Conservation (phyloP, 2,888 invertebrate species). For the Pristionchus japonicus region DNA sequence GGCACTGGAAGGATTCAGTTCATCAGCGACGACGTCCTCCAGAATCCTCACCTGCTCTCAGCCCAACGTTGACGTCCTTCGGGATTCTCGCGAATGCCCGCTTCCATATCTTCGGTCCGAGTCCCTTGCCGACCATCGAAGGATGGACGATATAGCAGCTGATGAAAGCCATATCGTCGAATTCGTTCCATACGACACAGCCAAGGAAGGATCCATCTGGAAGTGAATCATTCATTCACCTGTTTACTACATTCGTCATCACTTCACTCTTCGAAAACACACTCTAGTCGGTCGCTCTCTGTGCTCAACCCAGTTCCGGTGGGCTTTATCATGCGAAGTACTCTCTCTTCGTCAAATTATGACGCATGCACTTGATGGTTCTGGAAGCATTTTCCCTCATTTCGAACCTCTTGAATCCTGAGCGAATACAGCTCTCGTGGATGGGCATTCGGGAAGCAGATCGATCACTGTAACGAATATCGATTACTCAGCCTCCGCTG, state of each 20-base stretch:
- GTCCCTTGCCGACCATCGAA: slow-evolving; percentile 34
- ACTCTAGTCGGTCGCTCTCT: neutral
- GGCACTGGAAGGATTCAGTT: neutral
- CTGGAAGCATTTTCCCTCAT: neutral
- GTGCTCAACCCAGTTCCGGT: neutral
- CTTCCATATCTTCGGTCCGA: slow-evolving; percentile 27
- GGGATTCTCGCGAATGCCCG: neutral
- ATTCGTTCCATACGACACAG: slow-evolving; percentile 39
- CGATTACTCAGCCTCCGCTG: neutral
- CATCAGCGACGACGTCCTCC: neutral
- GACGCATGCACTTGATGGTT: neutral
- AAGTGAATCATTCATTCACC: neutral
- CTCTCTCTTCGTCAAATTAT: slow-evolving; percentile 4
- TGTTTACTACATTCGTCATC: neutral
- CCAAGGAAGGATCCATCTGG: slow-evolving; percentile 28
- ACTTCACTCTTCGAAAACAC: neutral
- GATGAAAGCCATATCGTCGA: slow-evolving; percentile 35
- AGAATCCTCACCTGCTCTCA: neutral
- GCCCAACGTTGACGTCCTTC: neutral
- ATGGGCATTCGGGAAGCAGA: neutral
- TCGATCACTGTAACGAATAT: neutral
- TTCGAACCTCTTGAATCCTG: neutral
- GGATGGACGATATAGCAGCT: slow-evolving; percentile 26
- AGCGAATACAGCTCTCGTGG: neutral
- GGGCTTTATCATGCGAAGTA: neutral